Base-by-base conservation (phyloP, 2,888 invertebrate genomes). In the Drosophila anomelani region DNA sequence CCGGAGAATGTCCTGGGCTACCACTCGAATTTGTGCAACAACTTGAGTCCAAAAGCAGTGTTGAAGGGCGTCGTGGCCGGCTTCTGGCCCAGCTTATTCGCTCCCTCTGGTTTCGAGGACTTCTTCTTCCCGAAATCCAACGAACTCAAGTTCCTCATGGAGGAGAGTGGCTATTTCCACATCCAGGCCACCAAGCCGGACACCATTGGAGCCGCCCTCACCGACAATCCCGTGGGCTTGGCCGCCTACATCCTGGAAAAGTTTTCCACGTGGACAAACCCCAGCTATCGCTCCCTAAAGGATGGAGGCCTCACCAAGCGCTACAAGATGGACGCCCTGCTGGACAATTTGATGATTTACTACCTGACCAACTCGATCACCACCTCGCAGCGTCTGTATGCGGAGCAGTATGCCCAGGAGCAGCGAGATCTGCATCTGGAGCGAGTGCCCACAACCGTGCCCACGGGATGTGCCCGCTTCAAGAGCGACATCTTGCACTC, bases 171-270 rank as follows among this genome's bases (percentile, higher is more conserved):
- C 1, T 95, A 95, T 79, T 90, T 96, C 82, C 97, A 97, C 89
- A 78, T 97, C 7, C 98, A 98, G 90, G 94, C 96, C 0, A 97
- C 97, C 0, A 98, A 97, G 91, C 98, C 98, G 15, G 98, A 98
- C 86, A 97, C 97, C 0, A 93, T 97, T 77, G 97, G 97, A 20
- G 78, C 77, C 1, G 90, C 81, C 0, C 72, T 92, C 9, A 86
- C 87, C n/a, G 79, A 88, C 46, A 92, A 92, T 80, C 98, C 98
- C 0, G 94, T 96, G 0, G 98, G 97, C 0, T 92, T 98, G 67
- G 97, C 97, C 0, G 96, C 96, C 0, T 98, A 98, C 87, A 96
- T 98, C 59, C 92, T 98, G 13, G 98, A 98, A 87, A 98, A 98
- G 91, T 98, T 97, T 93, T 94, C 94, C 88, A 95, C 85, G 8